Conservation (phyloP, 1,140 invertebrate species). For the Aphaenogaster ashmeadi region DNA sequence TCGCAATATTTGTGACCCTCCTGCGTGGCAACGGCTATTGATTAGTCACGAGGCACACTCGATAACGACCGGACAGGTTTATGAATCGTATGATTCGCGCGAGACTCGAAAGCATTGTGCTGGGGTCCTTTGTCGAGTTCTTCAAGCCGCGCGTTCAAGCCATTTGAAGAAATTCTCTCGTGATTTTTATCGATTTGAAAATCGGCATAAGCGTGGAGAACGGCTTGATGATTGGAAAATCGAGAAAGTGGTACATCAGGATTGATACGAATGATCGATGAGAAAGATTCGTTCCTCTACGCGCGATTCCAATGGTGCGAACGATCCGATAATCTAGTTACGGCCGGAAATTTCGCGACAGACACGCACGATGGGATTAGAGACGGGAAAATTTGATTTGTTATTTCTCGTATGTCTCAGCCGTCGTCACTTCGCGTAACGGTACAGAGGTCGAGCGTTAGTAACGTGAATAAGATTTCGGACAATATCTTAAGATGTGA, state of each 20-base stretch:
- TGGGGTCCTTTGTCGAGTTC: slow-evolving; percentile 44
- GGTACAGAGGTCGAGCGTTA: not conserved
- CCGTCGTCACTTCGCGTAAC: not conserved
- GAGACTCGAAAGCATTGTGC: not conserved
- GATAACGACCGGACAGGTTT: slow-evolving; percentile 60
- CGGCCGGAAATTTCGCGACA: slow-evolving; percentile 11
- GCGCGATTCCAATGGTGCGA: not conserved
- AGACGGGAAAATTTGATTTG: slow-evolving; percentile 37
- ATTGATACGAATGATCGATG: not conserved
- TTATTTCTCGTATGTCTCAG: not conserved
- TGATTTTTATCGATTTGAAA: not conserved
- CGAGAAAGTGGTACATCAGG: not conserved
- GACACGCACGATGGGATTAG: slow-evolving; percentile 34
- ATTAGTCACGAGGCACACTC: slow-evolving; percentile 67
- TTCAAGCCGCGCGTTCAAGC: slow-evolving; percentile 23
- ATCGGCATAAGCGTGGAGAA: not conserved
- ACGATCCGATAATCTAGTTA: slow-evolving; percentile 30
- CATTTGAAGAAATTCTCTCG: slow-evolving; percentile 32
- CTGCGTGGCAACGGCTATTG: not conserved
- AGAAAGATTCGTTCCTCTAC: not conserved
- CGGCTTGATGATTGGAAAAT: not conserved
- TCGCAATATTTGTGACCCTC: not conserved
- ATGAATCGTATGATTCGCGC: slow-evolving; percentile 64
- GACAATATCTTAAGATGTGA: not conserved
- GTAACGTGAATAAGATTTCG: not conserved